These are phyloP conservation scores for Diarsia mendica DNA, from an alignment of 2,888 invertebrate species.

Conservation along the genomic window DNA sequence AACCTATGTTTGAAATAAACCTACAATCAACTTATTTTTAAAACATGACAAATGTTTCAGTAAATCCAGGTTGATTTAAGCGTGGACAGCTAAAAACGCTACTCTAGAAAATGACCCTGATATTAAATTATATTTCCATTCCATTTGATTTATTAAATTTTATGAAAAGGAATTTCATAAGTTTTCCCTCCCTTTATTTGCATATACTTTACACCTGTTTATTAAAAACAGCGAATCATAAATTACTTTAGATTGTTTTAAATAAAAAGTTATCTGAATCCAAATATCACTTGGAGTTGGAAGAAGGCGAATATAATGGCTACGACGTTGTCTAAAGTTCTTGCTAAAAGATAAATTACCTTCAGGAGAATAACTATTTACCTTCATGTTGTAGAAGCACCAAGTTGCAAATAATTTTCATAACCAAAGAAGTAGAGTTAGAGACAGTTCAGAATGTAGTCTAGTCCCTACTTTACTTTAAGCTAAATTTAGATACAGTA, in stretches of 20 bases:
- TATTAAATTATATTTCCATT: slow-evolving; percentile 55
- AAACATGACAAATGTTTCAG: slow-evolving; percentile 8
- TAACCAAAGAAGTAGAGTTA: neutral
- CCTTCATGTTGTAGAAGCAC: neutral
- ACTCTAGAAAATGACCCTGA: slow-evolving; percentile 17
- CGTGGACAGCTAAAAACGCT: slow-evolving; percentile 18
- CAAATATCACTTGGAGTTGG: slow-evolving; percentile 25
- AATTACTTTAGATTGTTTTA: slow-evolving; percentile 51
- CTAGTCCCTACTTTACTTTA: no score
- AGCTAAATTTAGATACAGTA: no score
- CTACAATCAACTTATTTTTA: neutral
- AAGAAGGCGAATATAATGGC: slow-evolving; percentile 16
- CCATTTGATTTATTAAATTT: slow-evolving; percentile 52
- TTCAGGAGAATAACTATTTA: slow-evolving; percentile 3
- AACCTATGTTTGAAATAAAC: slow-evolving; percentile 4
- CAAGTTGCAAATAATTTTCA: slow-evolving; percentile 8
- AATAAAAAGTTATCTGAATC: slow-evolving; percentile 42
- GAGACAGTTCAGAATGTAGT: no score
- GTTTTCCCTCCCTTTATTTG: slow-evolving; percentile 56
- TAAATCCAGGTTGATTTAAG: slow-evolving; percentile 18
- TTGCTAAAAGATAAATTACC: slow-evolving; percentile 32
- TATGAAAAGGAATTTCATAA: slow-evolving; percentile 47
- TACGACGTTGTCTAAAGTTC: slow-evolving; percentile 27
- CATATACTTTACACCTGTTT: slow-evolving; percentile 54
- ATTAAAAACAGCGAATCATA: slow-evolving; percentile 57